Evolutionary conservation across 2,888 invertebrate genomes (phyloP).

Genomic region (Smittia aterrima): DNA sequence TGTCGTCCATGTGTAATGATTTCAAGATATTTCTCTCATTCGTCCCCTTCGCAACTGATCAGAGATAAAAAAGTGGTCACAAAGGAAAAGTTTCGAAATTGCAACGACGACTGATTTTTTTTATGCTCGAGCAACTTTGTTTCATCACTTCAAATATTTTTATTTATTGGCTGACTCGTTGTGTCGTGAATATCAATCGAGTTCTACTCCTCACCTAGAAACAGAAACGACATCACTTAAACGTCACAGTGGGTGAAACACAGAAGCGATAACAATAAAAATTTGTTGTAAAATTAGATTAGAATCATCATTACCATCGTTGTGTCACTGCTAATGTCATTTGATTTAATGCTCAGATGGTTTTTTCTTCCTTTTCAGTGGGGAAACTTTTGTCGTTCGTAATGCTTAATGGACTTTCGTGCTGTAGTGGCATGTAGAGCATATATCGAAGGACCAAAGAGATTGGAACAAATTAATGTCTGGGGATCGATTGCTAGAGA

Average conservation of each 20-base stretch:
- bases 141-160: slow-evolving; percentile 26
- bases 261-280: slow-evolving; percentile 40
- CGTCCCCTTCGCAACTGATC: slow-evolving; percentile 1
- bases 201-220: not conserved
- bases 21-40: not conserved
- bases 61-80: not conserved
- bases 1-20: slow-evolving; percentile 35
- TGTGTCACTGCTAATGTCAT: slow-evolving; percentile 28
- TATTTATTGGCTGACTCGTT: slow-evolving; percentile 38
- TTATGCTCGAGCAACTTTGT: not conserved
- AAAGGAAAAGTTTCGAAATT: not conserved
- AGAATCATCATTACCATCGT: slow-evolving; percentile 36
- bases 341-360: slow-evolving; percentile 41
- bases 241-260: not conserved
- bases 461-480: slow-evolving; percentile 41
- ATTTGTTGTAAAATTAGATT: slow-evolving; percentile 42
- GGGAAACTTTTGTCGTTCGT: slow-evolving; percentile 8
- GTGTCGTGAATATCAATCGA: slow-evolving; percentile 38
- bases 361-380: not conserved
- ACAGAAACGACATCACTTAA: not conserved
- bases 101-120: not conserved
- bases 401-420: slow-evolving; percentile 35
- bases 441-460: slow-evolving; percentile 18
- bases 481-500: slow-evolving; percentile 35
- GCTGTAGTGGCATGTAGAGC: slow-evolving; percentile 31